Base-by-base conservation (phyloP, 2,113 vertebrate species). In the Morone saxatilis region DNA sequence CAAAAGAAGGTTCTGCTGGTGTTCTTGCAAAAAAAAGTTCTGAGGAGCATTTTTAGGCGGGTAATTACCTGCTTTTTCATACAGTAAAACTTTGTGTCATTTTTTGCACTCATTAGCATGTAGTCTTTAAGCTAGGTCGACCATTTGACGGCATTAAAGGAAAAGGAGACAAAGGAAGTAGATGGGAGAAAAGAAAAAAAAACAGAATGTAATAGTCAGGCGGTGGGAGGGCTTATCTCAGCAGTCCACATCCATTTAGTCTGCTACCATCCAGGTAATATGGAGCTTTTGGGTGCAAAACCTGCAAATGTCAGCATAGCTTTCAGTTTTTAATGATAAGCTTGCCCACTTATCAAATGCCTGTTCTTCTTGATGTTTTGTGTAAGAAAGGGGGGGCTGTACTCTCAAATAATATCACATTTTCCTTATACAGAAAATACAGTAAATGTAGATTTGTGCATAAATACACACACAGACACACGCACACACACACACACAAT, bases 221-320 rank as follows among this genome's bases (percentile, higher is more conserved):
- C 53, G 72, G 25, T 83, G 25, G 67, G 70, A 73, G 57, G 36
- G 56, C 63, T 82, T 72, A 81, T 87, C 78, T 71, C 75, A 77
- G 60, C 77, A 66, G 67, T 70, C 66, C 78, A 87, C 31, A 67
- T 76, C 56, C 45, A 74, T 84, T 81, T 56, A 86, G 31, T 67
- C 20, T 76, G 63, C 50, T 70, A 4, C 61, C 45, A 57, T 40
- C 8, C 43, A 75, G 17, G 43, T 78, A 60, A 43, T 22, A 36
- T 57, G 41, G 45, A 78, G 70, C 63, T 45, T 82, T 83, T 68
- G 56, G 40, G 56, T 70, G 43, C 11, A 74, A 77, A 86, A 80
- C 4, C 40, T 65, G 59, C 51, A 71, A 72, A 80, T 70, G 65
- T 70, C 72, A 71, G 59, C 60, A 63, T 53, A 25, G 50, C 20